Evolutionary conservation across 2,113 vertebrate species (phyloP).

Genomic region (Microtus ochrogaster): DNA sequence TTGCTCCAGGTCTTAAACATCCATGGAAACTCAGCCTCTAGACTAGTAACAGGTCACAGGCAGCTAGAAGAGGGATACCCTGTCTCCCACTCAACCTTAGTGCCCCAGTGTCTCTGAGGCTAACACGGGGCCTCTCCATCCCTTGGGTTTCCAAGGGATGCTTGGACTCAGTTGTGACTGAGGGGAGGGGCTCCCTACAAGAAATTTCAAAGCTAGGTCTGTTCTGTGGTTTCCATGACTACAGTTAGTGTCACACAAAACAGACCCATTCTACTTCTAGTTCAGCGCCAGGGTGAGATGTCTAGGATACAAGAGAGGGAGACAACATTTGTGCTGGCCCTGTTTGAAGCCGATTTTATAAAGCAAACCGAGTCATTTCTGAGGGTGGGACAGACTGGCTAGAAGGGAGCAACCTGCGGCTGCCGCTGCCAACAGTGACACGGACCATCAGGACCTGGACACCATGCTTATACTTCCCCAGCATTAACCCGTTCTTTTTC

Average conservation of each 20-base stretch:
- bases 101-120: not conserved
- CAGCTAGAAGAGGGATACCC: not conserved
- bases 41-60: not conserved
- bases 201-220: not conserved
- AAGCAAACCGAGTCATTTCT: not conserved
- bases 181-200: not conserved
- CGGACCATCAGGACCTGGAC: fast-evolving
- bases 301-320: too few relatives aligned
- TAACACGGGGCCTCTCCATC: not conserved
- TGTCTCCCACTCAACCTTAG: too few relatives aligned
- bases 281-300: not conserved
- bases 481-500: fast-evolving
- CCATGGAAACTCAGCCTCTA: fast-evolving
- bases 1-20: not conserved
- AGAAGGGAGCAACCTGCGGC: fast-evolving
- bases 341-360: not conserved
- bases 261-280: not conserved
- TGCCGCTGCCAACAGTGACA: fast-evolving
- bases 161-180: not conserved
- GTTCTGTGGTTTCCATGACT: not conserved
- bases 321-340: not conserved
- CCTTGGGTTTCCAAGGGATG: not conserved
- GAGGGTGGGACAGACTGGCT: fast-evolving
- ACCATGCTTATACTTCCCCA: fast-evolving
- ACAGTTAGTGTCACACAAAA: fast-evolving